Percentiles rank a stretch among this genome's conserved stretches.
phyloP scores from a whole-genome alignment of 2,888 invertebrate genomes.

The Endotricha flammealis region DNA sequence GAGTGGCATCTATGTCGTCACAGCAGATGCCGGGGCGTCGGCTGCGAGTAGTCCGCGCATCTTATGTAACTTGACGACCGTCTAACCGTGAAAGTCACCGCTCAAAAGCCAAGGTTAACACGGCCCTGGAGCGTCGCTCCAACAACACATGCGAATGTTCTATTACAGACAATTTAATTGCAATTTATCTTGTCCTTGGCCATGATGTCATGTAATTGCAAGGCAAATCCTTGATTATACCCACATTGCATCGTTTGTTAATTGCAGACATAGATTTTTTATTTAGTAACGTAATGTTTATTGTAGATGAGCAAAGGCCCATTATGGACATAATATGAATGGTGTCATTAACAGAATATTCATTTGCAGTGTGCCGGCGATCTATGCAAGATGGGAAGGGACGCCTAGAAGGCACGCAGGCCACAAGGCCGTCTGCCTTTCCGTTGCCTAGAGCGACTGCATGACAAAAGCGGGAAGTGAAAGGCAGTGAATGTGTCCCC shows the following conservation, averaged over 20 bases:
- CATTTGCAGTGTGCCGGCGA: slow-evolving; percentile 19
- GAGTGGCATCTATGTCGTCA: slow-evolving; percentile 63
- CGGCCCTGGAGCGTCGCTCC: slow-evolving; percentile 60
- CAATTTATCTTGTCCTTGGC: slow-evolving; percentile 53
- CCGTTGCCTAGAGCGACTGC: slow-evolving; percentile 62
- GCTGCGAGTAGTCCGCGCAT: slow-evolving; percentile 48
- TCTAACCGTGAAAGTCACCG: slow-evolving; percentile 78
- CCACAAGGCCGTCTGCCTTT: slow-evolving; percentile 73
- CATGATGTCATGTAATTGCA: slow-evolving; percentile 61
- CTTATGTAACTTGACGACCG: slow-evolving; percentile 69
- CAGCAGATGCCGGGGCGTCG: slow-evolving; percentile 51
- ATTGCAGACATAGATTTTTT: background rate
- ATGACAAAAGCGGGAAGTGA: slow-evolving; percentile 77
- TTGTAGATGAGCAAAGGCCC: slow-evolving; percentile 4
- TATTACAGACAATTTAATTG: slow-evolving; percentile 53
- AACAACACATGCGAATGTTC: slow-evolving; percentile 63
- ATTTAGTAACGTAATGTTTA: background rate
- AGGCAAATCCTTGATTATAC: slow-evolving; percentile 36
- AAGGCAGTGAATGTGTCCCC: slow-evolving; percentile 75
- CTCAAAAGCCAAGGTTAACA: slow-evolving; percentile 77
- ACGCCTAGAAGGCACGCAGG: slow-evolving; percentile 60
- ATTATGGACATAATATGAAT: slow-evolving; percentile 5
- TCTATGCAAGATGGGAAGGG: slow-evolving; percentile 58
- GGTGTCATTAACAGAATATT: slow-evolving; percentile 9
- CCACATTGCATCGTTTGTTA: slow-evolving; percentile 18